phyloP scores from a whole-genome alignment of 2,113 vertebrate genomes.

The Myotis lucifugus region DNA sequence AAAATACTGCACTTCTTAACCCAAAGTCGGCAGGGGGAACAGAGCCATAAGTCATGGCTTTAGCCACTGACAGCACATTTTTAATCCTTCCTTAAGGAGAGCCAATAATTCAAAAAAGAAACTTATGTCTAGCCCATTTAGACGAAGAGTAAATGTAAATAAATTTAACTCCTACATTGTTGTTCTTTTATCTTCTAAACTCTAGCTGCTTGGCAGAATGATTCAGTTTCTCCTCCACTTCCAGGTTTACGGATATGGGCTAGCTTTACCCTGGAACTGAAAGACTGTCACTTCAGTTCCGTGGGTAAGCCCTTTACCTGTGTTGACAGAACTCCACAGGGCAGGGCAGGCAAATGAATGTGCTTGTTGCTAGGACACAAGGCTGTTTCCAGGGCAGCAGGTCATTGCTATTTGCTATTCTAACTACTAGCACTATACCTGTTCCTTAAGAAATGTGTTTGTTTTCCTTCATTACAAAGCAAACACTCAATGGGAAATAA shows the following conservation, averaged over 20 bases:
- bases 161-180: slow-evolving; percentile 36
- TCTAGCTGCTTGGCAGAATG: not conserved
- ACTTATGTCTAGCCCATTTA: slow-evolving; percentile 8
- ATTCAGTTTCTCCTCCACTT: not conserved
- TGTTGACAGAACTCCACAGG: slow-evolving; percentile 65
- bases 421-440: slow-evolving; percentile 48
- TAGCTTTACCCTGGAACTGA: slow-evolving; percentile 14
- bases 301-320: slow-evolving; percentile 49
- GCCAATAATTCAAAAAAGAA: slow-evolving; percentile 34
- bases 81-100: slow-evolving; percentile 51
- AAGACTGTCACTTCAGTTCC: slow-evolving; percentile 16
- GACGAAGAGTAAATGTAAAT: not conserved
- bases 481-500: slow-evolving; percentile 53
- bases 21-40: not conserved
- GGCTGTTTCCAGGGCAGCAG: slow-evolving; percentile 57
- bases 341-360: slow-evolving; percentile 42
- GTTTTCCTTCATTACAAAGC: slow-evolving; percentile 49
- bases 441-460: slow-evolving; percentile 57
- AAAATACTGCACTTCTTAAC: slow-evolving; percentile 44
- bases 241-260: not conserved
- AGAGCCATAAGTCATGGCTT: not conserved
- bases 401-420: slow-evolving; percentile 49
- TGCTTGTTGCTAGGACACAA: slow-evolving; percentile 67
- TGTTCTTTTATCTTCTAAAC: slow-evolving; percentile 33
- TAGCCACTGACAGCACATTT: not conserved